Base-by-base conservation (phyloP, 2,888 invertebrate genomes). In the Petrophora chlorosata region DNA sequence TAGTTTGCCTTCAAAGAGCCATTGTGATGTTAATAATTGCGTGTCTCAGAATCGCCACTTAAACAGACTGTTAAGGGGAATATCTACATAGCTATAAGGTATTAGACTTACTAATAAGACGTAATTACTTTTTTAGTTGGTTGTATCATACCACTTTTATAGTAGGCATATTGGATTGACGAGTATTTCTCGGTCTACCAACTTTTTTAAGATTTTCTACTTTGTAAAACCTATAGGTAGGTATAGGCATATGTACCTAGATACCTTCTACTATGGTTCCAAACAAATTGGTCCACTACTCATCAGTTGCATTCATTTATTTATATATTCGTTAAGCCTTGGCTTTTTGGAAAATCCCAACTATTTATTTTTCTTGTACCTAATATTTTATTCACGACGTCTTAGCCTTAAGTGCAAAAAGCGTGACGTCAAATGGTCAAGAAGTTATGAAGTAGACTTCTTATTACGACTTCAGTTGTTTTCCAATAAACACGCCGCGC, bases 351-450 rank as follows among this genome's bases (percentile, higher is more conserved):
- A 7, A 30, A 23, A 26, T 33, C 8, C 19, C 8, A 44, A 10
- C 28, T n/a, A n/a, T n/a, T n/a, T n/a, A n/a, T n/a, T n/a, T n/a
- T n/a, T n/a, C n/a, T n/a, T n/a, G n/a, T 39, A 16, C n/a, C 9
- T 23, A 14, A 39, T 40, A 14, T 23, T 13, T 25, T 16, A 29
- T 13, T 8, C 10, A 15, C 1, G 10, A 7, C 5, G 33, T 15
- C 68, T 72, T 73, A 70, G 67, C 78, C 75, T 77, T 81, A 75
- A 77, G 64, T 73, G 76, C 77, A 78, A 81, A 79, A 78, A 76
- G 57, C 66, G 70, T 75, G 72, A 76, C 70, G 66, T 59, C 65
- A 64, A 69, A 62, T 63, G 63, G 66, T 65, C 68, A 70, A 70
- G 64, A 70, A 70, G 66, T 63, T 68, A 67, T 69, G 65, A 66